Base-by-base conservation (phyloP, 2,888 invertebrate species). In the Dynastes grantii region DNA sequence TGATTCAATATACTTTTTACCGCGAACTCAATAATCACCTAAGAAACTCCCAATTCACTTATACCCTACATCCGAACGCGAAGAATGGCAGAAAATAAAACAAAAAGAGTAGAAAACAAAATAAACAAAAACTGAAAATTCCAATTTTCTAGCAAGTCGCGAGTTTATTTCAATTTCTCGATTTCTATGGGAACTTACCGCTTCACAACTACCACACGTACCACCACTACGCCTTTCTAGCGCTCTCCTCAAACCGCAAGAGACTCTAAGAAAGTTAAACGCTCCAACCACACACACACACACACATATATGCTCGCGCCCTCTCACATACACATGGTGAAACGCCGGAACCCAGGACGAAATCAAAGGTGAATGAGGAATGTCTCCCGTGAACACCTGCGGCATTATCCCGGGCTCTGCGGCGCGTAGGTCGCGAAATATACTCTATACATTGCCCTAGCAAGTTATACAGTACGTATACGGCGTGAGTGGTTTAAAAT, bases 181-280 rank as follows among this genome's bases (percentile, higher is more conserved):
- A 58, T 58, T 58, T 16, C 55, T 16, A 58, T 58, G 55, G 55
- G 22, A 58, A 58, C 22, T 16, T 58, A 58, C 55, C 22, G 55
- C 55, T 22, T 58, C 22, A 16, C 45, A 8, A 45, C 45, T 45
- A 45, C 45, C 11, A 45, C 45, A 45, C 22, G n/a, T 22, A 16
- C 22, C 70, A 78, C 73, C 71, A 70, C 67, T 78, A 73, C 16
- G 37, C 87, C 29, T 13, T 29, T 16, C 27, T 16, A n/a, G 68
- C 68, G 68, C 45, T 45, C 45, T 45, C 32, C 6, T 22, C 8
- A 53, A 71, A 85, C 88, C 89, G 87, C 87, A 81, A 79, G 85
- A 85, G 85, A 85, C 85, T 82, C 78, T 80, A 84, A 85, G 85
- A 85, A 86, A 86, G 85, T 86, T 85, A 86, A 86, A 85, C 82